Evolutionary conservation across 37 sponge, comb jelly and placozoan species (phyloP), one percentile per base, ranked within the genome.

Genomic region (Crambe crambe): DNA sequence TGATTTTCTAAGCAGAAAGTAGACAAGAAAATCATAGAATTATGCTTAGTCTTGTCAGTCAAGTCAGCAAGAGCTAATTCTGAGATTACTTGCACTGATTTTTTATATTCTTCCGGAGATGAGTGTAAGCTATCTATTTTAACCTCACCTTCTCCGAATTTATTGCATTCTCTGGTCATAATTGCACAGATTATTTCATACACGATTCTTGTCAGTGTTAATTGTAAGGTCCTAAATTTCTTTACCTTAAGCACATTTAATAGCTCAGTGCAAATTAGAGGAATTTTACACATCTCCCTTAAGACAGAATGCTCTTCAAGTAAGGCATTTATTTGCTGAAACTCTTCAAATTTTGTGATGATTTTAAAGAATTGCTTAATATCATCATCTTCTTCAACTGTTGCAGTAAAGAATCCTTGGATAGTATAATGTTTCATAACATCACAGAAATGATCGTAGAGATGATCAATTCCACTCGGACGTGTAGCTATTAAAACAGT

Each of bases 271-370:
- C 66, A 65, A 65, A 65, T 31, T 2, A 65, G 15, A 5, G 66
- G 66, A 65, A 65, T 65, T 65, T 65, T 65, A 31, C 66, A 65
- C 34, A 65, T 31, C 15, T 65, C 66, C 3, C 5, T 30, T 31
- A 65, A 9, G 30, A 32, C 17, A 1, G 3, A 3, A 9, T 65
- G 35, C 3, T 65, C 5, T 5, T 65, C 9, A 29, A 65, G 30
- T 2, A 65, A 5, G 3, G 17, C 2, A 9, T 25, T 60, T 60
- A 60, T 22, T 4, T 60, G 26, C 61, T 60, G 21, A 26, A 25
- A 60, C 30, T 65, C 34, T 2, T 65, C 35, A 17, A 18, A 34
- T 18, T 3, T 65, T 17, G 15, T 8, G 10, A 34, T 30, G 35
- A 34, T 31, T 29, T 65, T 30, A 65, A 65, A 65, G 10, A 12